phyloP scores from a whole-genome alignment of 2,888 invertebrate species.

The Galerucella nymphaeae region DNA sequence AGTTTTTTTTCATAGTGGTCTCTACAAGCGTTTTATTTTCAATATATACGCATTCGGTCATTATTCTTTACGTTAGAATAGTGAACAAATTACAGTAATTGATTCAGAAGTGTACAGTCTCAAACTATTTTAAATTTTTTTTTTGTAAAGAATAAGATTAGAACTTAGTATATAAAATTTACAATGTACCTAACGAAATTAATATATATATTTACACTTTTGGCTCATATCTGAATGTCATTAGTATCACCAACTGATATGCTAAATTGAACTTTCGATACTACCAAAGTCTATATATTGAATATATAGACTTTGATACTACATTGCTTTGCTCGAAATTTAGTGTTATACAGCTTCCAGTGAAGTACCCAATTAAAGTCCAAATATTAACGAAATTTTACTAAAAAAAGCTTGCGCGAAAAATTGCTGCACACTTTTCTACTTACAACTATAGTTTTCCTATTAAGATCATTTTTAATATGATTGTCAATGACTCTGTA shows the following conservation, averaged over 20 bases:
- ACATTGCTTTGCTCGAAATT: not conserved
- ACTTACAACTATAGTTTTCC: conserved; percentile 55
- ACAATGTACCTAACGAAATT: conserved; percentile 54
- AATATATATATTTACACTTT: conserved; percentile 56
- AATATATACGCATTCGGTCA: conserved; percentile 21
- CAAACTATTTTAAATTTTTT: conserved; percentile 44
- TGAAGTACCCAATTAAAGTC: not conserved
- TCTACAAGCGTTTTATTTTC: conserved; percentile 50
- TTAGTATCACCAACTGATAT: conserved; percentile 53
- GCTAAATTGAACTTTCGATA: conserved; percentile 22
- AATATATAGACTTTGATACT: no score
- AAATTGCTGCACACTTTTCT: conserved; percentile 41
- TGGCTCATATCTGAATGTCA: conserved; percentile 55
- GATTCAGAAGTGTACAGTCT: conserved; percentile 42
- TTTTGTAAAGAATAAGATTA: conserved; percentile 52
- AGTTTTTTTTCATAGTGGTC: conserved; percentile 43
- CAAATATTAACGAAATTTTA: conserved; percentile 7
- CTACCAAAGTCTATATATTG: no score
- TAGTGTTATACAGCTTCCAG: conserved; percentile 10
- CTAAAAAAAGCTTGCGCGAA: conserved; percentile 33
- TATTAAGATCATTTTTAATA: conserved; percentile 54
- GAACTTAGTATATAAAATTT: conserved; percentile 51
- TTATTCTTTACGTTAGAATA: conserved; percentile 8
- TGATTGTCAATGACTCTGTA: conserved; percentile 64
- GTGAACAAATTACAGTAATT: not conserved